A percentile compares a stretch with the other conserved stretches of the same genome.
These are phyloP conservation scores for Limnodromus scolopaceus DNA, from an alignment of 2,797 vertebrate genomes.

Conservation along the genomic window DNA sequence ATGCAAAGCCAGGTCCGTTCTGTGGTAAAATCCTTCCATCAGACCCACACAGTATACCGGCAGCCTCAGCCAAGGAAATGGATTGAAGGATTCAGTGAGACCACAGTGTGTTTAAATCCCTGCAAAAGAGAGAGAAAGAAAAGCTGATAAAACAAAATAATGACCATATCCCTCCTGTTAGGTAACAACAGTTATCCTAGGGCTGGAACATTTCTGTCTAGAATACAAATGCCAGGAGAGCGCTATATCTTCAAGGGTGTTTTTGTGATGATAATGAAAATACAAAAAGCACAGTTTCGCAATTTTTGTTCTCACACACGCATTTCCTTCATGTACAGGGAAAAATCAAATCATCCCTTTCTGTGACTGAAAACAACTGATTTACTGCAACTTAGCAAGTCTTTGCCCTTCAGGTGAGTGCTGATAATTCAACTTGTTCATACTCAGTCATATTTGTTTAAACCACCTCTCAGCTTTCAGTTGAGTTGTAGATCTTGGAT, in stretches of 20 bases:
- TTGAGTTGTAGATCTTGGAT: neutral
- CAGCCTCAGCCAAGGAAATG: neutral
- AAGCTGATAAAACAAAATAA: slow-evolving; percentile 27
- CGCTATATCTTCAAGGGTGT: neutral
- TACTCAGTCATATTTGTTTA: neutral
- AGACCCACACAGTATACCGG: neutral
- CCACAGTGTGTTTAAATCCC: neutral
- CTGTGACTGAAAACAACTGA: neutral
- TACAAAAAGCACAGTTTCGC: neutral
- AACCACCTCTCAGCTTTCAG: neutral
- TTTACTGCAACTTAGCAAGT: neutral
- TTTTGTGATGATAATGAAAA: neutral
- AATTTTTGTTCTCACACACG: neutral
- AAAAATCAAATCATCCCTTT: neutral
- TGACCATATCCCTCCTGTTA: neutral
- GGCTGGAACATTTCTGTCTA: neutral
- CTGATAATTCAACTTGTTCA: neutral
- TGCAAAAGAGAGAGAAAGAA: neutral
- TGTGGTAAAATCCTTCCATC: neutral
- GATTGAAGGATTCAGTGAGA: neutral
- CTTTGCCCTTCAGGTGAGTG: neutral
- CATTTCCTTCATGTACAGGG: neutral
- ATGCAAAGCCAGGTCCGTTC: neutral
- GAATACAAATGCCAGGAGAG: neutral
- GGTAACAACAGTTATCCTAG: neutral